Evolutionary conservation across 2,797 vertebrate genomes (phyloP), one percentile per base, ranked within the genome.

Genomic region (Hybognathus amarus): DNA sequence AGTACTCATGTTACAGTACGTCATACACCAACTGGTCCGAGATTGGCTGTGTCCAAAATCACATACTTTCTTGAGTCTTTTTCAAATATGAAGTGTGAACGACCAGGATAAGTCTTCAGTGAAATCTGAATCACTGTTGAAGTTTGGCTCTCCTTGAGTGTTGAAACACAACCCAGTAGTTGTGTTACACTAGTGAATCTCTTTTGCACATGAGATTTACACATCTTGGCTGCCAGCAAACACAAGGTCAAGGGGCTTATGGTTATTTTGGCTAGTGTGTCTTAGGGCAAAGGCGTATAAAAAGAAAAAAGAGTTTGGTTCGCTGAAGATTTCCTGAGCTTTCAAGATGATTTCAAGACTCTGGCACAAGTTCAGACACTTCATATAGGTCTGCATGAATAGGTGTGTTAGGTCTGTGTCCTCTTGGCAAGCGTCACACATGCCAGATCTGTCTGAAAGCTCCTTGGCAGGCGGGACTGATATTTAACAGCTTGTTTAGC

Each of bases 401-500:
- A 68, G 73, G 63, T 66, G 40, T 24, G 36, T 40, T 79, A 40
- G 77, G 71, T 66, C 69, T 68, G 27, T 82, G 75, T 80, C 68
- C 75, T 74, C 42, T 74, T 74, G 59, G 42, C 75, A 50, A 77
- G 80, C 11, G 40, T 40, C 75, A 63, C 83, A 78, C 70, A 82
- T 68, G 70, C 83, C 50, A 78, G 52, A 77, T 83, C 50, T 78
- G 27, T 71, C 71, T 77, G 83, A 83, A 76, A 84, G 79, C 42
- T 83, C 61, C 70, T 75, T 88, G 87, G 86, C 84, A 84, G 66
- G 68, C 17, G 27, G 6, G 42, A 66, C 22, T 66, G 80, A 88
- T 84, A 88, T 89, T 77, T 79, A 85, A 76, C 73, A 85, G 85
- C 83, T 88, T 88, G 88, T 90, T 88, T 76, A 82, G 69, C 56